These are phyloP conservation scores for Hemithea aestivaria DNA, from an alignment of 2,888 invertebrate genomes.

Conservation along the genomic window DNA sequence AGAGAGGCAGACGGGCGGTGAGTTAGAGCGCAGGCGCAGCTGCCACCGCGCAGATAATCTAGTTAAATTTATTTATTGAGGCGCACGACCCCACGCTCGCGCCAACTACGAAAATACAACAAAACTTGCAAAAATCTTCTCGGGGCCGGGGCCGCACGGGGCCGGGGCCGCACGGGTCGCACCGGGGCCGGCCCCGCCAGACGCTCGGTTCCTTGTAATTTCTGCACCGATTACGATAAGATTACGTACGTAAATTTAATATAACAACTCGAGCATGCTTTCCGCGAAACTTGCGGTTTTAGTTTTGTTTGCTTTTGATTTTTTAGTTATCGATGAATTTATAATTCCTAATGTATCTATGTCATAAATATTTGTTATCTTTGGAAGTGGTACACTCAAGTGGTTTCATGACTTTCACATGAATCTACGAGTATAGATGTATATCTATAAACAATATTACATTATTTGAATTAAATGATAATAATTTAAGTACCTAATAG, in stretches of 20 bases:
- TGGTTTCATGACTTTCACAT: no score
- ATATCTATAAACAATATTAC: no score
- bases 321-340: slow-evolving; percentile 3
- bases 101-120: slow-evolving; percentile 2
- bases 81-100: slow-evolving; percentile 7
- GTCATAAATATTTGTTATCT: no score
- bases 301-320: slow-evolving; percentile 9
- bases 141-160: no score
- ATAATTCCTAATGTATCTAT: no score
- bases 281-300: slow-evolving; percentile 5
- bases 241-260: slow-evolving; percentile 23
- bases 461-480: no score
- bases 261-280: slow-evolving; percentile 9
- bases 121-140: no score
- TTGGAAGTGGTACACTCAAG: no score
- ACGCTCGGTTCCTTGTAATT: slow-evolving; percentile 15
- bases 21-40: slow-evolving; percentile 10
- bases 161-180: neutral
- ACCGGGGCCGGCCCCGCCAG: neutral
- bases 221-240: slow-evolving; percentile 22
- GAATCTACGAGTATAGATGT: no score
- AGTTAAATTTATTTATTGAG: slow-evolving; percentile 25
- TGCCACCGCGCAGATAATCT: slow-evolving; percentile 22
- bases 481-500: no score
- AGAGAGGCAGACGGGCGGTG: slow-evolving; percentile 7